Evolutionary conservation across 1,140 invertebrate genomes (phyloP), one percentile per base, ranked within the genome.

Genomic region (Aphis gossypii): DNA sequence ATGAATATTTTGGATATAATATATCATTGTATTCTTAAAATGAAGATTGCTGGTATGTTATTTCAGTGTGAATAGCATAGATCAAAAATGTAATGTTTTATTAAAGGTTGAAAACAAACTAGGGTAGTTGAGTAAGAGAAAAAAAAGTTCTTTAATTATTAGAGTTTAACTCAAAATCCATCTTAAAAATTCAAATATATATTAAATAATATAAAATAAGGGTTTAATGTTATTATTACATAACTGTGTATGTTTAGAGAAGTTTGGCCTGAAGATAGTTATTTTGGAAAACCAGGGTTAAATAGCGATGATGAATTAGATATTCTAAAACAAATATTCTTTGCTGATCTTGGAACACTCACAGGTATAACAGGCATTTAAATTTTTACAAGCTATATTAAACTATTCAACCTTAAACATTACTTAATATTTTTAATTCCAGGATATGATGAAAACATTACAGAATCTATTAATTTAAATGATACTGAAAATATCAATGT

Each of bases 201-300:
- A 38, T 83, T 83, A 21, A 38, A 3, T 82, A 35, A 4, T 35
- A 76, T 25, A 5, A 11, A 46, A 7, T 21, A 21, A 35, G 6
- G 21, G 76, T 35, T 6, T 35, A n/a, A 68, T 82, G 20, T 38
- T 82, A 35, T 82, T 38, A 83, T n/a, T 76, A 18, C 30, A 76
- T 88, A 38, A 51, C 1, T 51, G 4, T 35, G 3, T 51, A 44
- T 90, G 25, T 95, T 25, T 95, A 98, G 98, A 95, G 97, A 98
- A 94, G 97, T 98, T 25, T 99, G 98, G 98, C 98, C 98, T 25
- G 97, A 98, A 95, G 97, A 97, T 94, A 96, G 98, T 95, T 96
- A 96, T 94, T 99, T 99, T 95, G 98, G 98, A 93, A 95, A 95
- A 93, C 94, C 95, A 92, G 96, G 96, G 94, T 97, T 97, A 94